phyloP scores from a whole-genome alignment of 2,888 invertebrate genomes.

The Camptogramma bilineatum region DNA sequence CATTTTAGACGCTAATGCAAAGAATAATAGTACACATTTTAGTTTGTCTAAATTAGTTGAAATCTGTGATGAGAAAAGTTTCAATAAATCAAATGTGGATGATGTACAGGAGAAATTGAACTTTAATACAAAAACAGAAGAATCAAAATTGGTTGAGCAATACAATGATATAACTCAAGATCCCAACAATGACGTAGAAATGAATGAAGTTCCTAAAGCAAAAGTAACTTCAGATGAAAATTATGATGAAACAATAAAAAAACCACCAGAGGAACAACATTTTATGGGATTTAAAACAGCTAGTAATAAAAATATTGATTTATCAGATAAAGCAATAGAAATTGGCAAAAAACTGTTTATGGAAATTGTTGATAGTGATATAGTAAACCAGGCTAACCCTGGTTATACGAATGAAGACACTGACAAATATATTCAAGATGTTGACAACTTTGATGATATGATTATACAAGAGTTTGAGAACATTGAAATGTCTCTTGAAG shows the following conservation, averaged over 20 bases:
- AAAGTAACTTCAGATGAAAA: neutral
- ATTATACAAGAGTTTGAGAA: constrained; percentile 58
- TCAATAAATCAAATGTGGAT: constrained; percentile 12
- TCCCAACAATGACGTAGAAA: neutral
- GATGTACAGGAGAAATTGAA: constrained; percentile 7
- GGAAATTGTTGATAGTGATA: constrained; percentile 38
- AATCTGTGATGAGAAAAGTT: constrained; percentile 45
- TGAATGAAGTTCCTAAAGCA: constrained; percentile 1
- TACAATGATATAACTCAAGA: constrained; percentile 1
- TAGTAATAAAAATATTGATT: constrained; percentile 57
- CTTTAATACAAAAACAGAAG: neutral
- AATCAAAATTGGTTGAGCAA: neutral
- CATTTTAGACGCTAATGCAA: constrained; percentile 54
- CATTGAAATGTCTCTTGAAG: constrained; percentile 54
- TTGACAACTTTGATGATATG: constrained; percentile 23
- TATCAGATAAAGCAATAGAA: constrained; percentile 54
- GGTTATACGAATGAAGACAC: neutral
- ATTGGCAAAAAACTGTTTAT: constrained; percentile 54
- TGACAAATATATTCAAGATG: constrained; percentile 26
- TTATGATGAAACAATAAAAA: constrained; percentile 2
- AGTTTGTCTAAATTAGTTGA: constrained; percentile 59
- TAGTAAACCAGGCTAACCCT: neutral
- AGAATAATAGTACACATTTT: constrained; percentile 42
- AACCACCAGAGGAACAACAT: constrained; percentile 30
- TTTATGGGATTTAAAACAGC: constrained; percentile 65